Conservation (phyloP, 2,888 invertebrate genomes). For the Meliscaeva auricollis region DNA sequence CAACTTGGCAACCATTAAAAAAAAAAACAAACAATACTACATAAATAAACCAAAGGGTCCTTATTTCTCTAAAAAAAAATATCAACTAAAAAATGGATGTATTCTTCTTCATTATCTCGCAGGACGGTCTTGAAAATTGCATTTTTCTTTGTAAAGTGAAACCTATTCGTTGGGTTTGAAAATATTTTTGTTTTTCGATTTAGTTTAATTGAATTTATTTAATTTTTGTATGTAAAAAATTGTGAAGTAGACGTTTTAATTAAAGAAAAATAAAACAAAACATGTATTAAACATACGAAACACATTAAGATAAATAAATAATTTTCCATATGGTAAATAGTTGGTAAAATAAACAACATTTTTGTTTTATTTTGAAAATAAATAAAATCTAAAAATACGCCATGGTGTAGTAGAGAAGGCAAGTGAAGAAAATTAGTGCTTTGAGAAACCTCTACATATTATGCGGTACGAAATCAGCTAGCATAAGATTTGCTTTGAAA, state of each 20-base stretch:
- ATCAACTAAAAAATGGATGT: background rate
- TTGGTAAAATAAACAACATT: constrained; percentile 47
- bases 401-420: too few species aligned
- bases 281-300: constrained; percentile 24
- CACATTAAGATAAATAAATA: constrained; percentile 58
- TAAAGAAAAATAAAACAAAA: constrained; percentile 24
- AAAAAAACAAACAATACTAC: constrained; percentile 3
- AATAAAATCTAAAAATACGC: too few species aligned
- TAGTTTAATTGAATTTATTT: constrained; percentile 51
- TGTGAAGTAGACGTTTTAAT: constrained; percentile 46
- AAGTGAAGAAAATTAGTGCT: too few species aligned
- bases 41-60: constrained; percentile 57
- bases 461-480: too few species aligned
- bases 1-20: constrained; percentile 40
- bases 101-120: constrained; percentile 18
- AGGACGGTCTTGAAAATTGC: background rate
- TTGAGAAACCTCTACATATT: too few species aligned
- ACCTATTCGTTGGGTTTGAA: constrained; percentile 16
- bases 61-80: constrained; percentile 21
- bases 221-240: constrained; percentile 42
- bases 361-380: constrained; percentile 2
- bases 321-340: constrained; percentile 72
- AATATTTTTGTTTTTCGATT: constrained; percentile 30
- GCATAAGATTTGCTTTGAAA: too few species aligned
- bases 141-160: constrained; percentile 16